phyloP scores from a whole-genome alignment of 2,797 vertebrate species.

The Adelosebastes latens region DNA sequence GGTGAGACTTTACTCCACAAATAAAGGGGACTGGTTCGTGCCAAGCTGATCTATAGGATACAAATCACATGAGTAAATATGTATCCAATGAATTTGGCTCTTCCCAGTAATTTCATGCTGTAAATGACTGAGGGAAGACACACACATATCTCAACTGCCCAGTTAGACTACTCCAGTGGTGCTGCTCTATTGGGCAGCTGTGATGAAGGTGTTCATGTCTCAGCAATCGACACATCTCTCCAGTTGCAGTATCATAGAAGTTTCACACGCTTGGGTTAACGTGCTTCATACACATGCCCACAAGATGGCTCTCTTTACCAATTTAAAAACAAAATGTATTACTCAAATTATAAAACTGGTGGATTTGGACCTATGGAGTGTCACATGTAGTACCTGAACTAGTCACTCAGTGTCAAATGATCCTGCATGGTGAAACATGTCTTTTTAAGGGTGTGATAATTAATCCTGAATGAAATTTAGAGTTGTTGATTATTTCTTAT shows the following conservation, averaged over 20 bases:
- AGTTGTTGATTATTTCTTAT: background rate
- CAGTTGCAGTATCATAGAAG: background rate
- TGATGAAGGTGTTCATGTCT: background rate
- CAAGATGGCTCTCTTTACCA: slow-evolving; percentile 39
- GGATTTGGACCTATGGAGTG: background rate
- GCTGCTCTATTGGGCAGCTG: background rate
- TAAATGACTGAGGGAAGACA: background rate
- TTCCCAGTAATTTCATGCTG: background rate
- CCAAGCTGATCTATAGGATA: background rate
- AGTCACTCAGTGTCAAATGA: background rate
- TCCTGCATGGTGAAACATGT: background rate
- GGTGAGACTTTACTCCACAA: background rate
- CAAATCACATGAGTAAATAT: too few relatives aligned
- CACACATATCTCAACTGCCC: background rate
- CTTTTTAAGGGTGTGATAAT: background rate
- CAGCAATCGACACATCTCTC: background rate
- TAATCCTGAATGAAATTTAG: background rate
- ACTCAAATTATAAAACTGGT: background rate
- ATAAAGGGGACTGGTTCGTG: background rate
- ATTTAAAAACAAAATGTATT: background rate
- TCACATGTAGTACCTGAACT: background rate
- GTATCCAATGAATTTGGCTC: too few relatives aligned
- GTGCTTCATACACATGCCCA: background rate
- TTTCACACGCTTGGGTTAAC: background rate
- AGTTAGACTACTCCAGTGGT: background rate